A percentile compares a stretch with the other conserved stretches of the same genome.
Conservation (phyloP, 1,140 invertebrate species). For the Camponotus floridanus region DNA sequence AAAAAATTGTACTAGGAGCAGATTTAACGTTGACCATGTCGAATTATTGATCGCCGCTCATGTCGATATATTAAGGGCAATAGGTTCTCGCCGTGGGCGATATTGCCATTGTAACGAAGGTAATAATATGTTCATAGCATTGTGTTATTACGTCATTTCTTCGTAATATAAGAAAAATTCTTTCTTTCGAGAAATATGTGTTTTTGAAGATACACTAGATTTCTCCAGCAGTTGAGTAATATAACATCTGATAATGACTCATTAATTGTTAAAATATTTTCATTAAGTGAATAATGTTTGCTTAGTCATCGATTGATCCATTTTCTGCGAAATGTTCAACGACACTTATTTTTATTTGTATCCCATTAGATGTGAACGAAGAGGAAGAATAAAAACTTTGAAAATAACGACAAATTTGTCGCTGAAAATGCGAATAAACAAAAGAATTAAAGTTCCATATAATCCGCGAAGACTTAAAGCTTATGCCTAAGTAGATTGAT, state of each 20-base stretch:
- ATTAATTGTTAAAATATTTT: slow-evolving; percentile 30
- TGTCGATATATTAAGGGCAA: slow-evolving; percentile 53
- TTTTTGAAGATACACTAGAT: not conserved
- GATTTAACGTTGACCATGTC: slow-evolving; percentile 42
- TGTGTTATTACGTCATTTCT: slow-evolving; percentile 37
- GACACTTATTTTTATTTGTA: slow-evolving; percentile 26
- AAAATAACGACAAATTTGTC: slow-evolving; percentile 14
- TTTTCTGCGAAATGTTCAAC: slow-evolving; percentile 16
- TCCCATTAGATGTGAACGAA: not conserved
- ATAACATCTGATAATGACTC: not conserved
- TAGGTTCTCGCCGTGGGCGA: slow-evolving; percentile 24
- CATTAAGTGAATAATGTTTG: slow-evolving; percentile 17
- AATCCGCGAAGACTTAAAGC: not conserved
- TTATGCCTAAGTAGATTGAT: not conserved
- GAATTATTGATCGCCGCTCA: slow-evolving; percentile 33
- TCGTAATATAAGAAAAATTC: not conserved
- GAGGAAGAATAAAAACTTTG: too few relatives aligned
- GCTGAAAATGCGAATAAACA: not conserved
- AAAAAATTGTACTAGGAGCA: not conserved
- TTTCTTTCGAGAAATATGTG: not conserved
- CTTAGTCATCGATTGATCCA: not conserved
- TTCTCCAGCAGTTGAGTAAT: not conserved
- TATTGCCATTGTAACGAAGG: slow-evolving; percentile 39
- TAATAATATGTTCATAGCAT: slow-evolving; percentile 14
- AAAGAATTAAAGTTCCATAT: not conserved